Evolutionary conservation across 2,113 vertebrate genomes (phyloP), one percentile per base, ranked within the genome.

Genomic region (Hepsetus odoe): DNA sequence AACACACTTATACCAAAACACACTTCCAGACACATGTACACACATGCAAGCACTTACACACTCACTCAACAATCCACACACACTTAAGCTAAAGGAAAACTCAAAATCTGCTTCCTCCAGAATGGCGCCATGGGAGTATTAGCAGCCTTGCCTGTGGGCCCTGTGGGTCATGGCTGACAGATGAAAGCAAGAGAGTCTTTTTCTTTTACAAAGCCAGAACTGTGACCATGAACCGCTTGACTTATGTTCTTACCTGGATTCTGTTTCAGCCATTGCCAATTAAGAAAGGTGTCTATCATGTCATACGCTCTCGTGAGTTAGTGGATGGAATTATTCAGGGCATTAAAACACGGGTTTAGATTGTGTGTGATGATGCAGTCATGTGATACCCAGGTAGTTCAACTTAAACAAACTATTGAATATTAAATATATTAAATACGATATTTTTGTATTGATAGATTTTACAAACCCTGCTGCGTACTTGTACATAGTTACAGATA

Each of bases 161-260:
- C 61, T 76, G 32, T 30, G 32, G 40, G 46, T 58, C 65, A 61
- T 26, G 51, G 72, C 32, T 76, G 74, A 76, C 74, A 66, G 74
- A 76, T 67, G 61, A 55, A 76, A 65, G 72, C 42, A 64, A n/a
- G 4, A 51, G 33, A 76, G 59, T 66, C 30, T 66, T 12, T 26
- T 76, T n/a, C 46, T 49, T 55, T 76, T 16, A 75, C 71, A 80
- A 75, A 69, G 79, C 55, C 65, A 61, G 62, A 66, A 22, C 64
- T 75, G 56, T 80, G 55, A 55, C 64, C 53, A 58, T 58, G 42
- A 74, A 32, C 62, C 42, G 24, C 46, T 33, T 13, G 51, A 38
- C 53, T 22, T 35, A 24, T 59, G 18, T 10, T 7, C 5, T 69
- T 70, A 62, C 55, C 18, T 46, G 55, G 56, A 51, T 76, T 75